Conservation (phyloP, 1,140 invertebrate species). For the Protaetia brevitarsis region DNA sequence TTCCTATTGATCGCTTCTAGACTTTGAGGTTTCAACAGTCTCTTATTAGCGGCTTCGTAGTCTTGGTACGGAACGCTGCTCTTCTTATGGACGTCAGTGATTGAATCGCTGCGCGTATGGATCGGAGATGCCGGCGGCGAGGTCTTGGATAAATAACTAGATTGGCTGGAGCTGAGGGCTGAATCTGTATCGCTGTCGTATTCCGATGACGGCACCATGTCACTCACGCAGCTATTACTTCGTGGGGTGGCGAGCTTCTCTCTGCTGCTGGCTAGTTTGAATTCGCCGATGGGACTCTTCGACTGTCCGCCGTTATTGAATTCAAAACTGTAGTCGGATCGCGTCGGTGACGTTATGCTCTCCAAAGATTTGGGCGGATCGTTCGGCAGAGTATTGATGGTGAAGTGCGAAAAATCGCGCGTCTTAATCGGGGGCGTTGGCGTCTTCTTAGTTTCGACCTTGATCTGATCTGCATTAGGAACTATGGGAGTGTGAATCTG, state of each 20-base stretch:
- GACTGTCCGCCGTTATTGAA: conserved; percentile 45
- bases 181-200: conserved; percentile 85
- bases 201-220: conserved; percentile 32
- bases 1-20: conserved; percentile 80
- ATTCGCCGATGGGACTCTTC: not conserved
- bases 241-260: not conserved
- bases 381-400: not conserved
- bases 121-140: conserved; percentile 60
- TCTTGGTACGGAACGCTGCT: not conserved
- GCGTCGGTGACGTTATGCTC: conserved; percentile 58
- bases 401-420: not conserved
- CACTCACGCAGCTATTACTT: not conserved
- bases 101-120: conserved; percentile 29
- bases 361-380: conserved; percentile 58
- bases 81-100: conserved; percentile 51
- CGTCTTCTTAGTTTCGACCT: conserved; percentile 47
- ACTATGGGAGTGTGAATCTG: conserved; percentile 57
- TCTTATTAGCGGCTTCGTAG: conserved; percentile 44
- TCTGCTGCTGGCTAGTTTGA: not conserved
- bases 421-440: not conserved
- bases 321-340: conserved; percentile 55
- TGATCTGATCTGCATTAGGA: conserved; percentile 23
- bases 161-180: conserved; percentile 73
- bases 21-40: conserved; percentile 70
- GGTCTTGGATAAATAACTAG: conserved; percentile 68